Percentiles rank a stretch among this genome's conserved stretches.
These are phyloP conservation scores for Pantherophis vulpinus DNA, from an alignment of 2,797 vertebrate species.

Conservation along the genomic window DNA sequence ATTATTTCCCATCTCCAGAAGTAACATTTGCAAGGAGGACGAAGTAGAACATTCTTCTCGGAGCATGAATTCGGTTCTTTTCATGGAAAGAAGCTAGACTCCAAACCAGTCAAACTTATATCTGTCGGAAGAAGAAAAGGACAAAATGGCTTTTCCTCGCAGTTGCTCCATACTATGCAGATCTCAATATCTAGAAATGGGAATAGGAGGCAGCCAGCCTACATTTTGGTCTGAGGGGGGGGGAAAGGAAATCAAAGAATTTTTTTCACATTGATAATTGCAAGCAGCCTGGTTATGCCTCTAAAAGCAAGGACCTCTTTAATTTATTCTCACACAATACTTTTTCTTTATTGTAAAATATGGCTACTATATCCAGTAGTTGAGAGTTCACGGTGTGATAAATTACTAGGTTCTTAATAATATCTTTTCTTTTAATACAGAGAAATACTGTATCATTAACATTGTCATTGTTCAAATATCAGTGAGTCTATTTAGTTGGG, in stretches of 20 bases:
- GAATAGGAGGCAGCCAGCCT: background rate
- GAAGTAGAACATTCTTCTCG: background rate
- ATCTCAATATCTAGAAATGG: background rate
- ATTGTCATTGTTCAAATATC: constrained; percentile 41
- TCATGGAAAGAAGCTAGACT: background rate
- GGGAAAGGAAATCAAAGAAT: background rate
- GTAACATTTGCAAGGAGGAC: no score
- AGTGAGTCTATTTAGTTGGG: constrained; percentile 36
- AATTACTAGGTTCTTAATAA: constrained; percentile 50
- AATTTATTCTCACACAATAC: constrained; percentile 34
- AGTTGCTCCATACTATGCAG: background rate
- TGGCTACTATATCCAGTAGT: constrained; percentile 18
- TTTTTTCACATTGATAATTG: constrained; percentile 14
- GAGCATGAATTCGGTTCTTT: background rate
- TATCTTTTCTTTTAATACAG: constrained; percentile 43
- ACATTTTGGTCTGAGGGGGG: background rate
- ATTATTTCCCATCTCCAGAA: background rate
- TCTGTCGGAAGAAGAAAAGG: background rate
- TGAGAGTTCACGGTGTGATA: constrained; percentile 44
- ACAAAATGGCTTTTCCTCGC: background rate
- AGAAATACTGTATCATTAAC: constrained; percentile 37
- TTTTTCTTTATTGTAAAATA: constrained; percentile 26
- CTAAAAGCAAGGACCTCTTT: constrained; percentile 3
- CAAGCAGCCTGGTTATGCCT: constrained; percentile 12
- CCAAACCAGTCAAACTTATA: background rate